These are phyloP conservation scores for Corythornis cristatus DNA, from an alignment of 2,113 vertebrate species.

Conservation along the genomic window DNA sequence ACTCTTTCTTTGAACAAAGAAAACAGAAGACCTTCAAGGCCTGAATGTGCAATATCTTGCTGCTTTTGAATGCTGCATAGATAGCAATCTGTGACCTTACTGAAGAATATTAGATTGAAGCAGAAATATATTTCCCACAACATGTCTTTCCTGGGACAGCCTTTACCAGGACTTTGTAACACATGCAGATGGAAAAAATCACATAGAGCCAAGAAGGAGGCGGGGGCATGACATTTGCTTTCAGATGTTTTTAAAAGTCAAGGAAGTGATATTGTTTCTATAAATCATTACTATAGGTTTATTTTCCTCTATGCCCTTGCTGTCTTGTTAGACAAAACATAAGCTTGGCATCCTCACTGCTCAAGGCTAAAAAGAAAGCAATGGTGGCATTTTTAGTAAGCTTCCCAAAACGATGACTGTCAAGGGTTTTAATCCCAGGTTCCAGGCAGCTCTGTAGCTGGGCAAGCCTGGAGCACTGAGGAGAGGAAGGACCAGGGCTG, in stretches of 20 bases:
- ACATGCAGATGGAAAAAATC: constrained; percentile 2
- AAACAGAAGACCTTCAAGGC: constrained; percentile 21
- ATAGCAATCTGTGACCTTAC: neutral
- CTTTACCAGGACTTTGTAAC: neutral
- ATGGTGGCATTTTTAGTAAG: neutral
- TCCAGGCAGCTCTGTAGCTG: neutral
- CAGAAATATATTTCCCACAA: neutral
- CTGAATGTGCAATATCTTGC: neutral
- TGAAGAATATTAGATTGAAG: constrained; percentile 6
- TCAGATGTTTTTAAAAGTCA: constrained; percentile 47
- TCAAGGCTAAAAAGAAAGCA: neutral
- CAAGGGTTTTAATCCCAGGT: neutral
- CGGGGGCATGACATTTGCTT: constrained; percentile 23
- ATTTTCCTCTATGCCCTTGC: neutral
- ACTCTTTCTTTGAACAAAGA: constrained; percentile 35
- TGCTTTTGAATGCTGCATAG: neutral
- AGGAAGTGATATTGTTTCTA: constrained; percentile 38
- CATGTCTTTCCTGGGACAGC: neutral
- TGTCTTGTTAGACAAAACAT: constrained; percentile 6
- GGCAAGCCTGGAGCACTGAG: neutral
- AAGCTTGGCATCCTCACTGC: neutral
- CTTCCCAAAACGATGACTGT: neutral
- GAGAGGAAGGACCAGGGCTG: neutral
- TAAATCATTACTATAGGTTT: constrained; percentile 25
- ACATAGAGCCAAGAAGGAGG: neutral